Base-by-base conservation (phyloP, 2,797 vertebrate genomes). In the Micromesistius poutassou region DNA sequence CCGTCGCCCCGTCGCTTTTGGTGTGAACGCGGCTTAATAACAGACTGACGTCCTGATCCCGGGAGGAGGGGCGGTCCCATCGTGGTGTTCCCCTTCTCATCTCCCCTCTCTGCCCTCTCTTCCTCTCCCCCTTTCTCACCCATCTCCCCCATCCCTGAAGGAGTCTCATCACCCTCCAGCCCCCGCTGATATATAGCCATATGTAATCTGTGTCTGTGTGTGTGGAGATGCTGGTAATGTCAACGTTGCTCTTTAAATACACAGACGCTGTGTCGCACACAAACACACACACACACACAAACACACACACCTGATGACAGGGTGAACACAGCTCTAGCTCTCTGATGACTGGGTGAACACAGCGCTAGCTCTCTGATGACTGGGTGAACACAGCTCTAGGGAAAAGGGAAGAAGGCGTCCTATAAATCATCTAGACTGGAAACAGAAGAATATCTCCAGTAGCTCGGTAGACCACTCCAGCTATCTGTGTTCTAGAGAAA, bases 121-220 rank as follows among this genome's bases (percentile, higher is more conserved):
- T 73, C 40, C 9, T 42, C 81, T 74, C 77, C 81, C 79, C 42
- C 28, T 8, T 22, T 46, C 31, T 72, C 80, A 50, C 72, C 25
- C 22, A n/a, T 36, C 28, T 42, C 28, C 8, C 25, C 62, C 62
- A 3, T 68, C 62, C 12, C 25, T 68, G 25, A 68, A 68, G 62
- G n/a, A 68, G 62, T 68, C 25, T 13, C 28, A 28, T 12, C 62
- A 28, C n/a, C 62, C 46, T 50, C 4, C 0, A 50, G 14, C 5
- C 46, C 16, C 55, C 79, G 71, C 66, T 84, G 73, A 82, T 88
- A 90, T 66, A 88, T 80, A 88, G 85, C 90, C 87, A 90, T 91
- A 89, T 89, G 84, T 90, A 80, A 87, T 82, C 83, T 78, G 80
- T 82, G 81, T 90, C 30, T 85, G 77, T 87, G 78, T 87, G 78